Evolutionary conservation across 2,888 invertebrate species (phyloP).

Genomic region (Anaspis maculata): DNA sequence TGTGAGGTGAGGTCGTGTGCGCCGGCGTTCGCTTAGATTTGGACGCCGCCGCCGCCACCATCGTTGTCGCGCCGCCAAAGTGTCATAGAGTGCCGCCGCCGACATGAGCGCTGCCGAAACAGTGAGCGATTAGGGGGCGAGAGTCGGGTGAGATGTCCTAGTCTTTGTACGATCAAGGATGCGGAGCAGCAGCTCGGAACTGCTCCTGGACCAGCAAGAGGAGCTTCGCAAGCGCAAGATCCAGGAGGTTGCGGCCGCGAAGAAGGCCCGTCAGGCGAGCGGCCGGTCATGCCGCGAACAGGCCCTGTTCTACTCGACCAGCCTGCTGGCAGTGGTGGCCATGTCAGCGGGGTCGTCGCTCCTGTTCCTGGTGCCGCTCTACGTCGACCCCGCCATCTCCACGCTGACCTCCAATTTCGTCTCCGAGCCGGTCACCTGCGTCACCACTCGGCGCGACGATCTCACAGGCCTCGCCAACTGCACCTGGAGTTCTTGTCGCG

Average conservation of each 20-base stretch:
- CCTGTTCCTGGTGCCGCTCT: slow-evolving; percentile 64
- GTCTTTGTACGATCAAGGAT: slow-evolving; percentile 41
- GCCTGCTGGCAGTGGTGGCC: slow-evolving; percentile 60
- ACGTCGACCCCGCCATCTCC: slow-evolving; percentile 60
- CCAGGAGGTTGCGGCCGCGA: slow-evolving; percentile 44
- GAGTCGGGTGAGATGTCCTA: slow-evolving; percentile 32
- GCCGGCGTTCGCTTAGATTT: too few relatives aligned
- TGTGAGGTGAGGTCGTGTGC: too few relatives aligned
- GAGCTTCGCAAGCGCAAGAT: slow-evolving; percentile 57
- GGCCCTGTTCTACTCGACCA: slow-evolving; percentile 62
- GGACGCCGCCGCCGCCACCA: too few relatives aligned
- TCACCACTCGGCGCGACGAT: slow-evolving; percentile 62
- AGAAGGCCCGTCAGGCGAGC: slow-evolving; percentile 41
- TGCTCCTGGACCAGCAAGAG: slow-evolving; percentile 68
- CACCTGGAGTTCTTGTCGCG: slow-evolving; percentile 72
- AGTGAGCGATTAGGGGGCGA: too few relatives aligned
- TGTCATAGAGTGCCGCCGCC: too few relatives aligned
- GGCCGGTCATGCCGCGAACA: slow-evolving; percentile 57
- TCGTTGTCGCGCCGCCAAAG: too few relatives aligned
- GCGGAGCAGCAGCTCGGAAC: slow-evolving; percentile 71
- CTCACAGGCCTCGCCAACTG: slow-evolving; percentile 68
- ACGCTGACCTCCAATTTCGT: slow-evolving; percentile 68
- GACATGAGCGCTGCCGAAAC: too few relatives aligned
- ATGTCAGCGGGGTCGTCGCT: slow-evolving; percentile 65
- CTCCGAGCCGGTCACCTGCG: slow-evolving; percentile 63